Percentiles rank a stretch among this genome's conserved stretches.
Evolutionary conservation across 2,113 vertebrate genomes (phyloP).

Genomic region (Sisor rabdophorus): DNA sequence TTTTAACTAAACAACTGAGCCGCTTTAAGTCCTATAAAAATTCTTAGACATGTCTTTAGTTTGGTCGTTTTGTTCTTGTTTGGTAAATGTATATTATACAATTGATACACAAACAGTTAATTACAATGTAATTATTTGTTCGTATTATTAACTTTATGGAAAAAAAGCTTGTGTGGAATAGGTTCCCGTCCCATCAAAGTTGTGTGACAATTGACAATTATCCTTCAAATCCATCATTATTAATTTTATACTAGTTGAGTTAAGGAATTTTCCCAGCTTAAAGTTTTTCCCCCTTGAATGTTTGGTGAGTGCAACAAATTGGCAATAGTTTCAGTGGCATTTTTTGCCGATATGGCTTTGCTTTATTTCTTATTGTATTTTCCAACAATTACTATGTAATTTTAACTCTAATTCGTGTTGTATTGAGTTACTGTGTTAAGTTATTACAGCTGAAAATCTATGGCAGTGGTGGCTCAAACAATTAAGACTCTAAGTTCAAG

Average conservation of each 20-base stretch:
- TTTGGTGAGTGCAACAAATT: conserved; percentile 1
- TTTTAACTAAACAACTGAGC: background rate
- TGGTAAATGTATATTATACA: background rate
- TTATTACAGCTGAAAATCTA: background rate
- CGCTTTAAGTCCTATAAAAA: background rate
- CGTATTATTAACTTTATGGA: conserved; percentile 11
- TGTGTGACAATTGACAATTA: conserved; percentile 65
- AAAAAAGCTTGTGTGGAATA: background rate
- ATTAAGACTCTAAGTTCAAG: too few species aligned
- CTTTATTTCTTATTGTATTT: background rate
- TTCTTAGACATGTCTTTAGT: background rate
- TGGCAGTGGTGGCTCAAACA: too few species aligned
- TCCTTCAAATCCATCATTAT: conserved; percentile 59
- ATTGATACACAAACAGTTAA: background rate
- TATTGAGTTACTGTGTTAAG: background rate
- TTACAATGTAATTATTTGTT: conserved; percentile 5
- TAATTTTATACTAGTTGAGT: conserved; percentile 51
- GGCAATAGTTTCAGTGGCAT: conserved; percentile 9
- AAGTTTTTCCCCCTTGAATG: conserved; percentile 52
- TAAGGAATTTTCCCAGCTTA: conserved; percentile 55
- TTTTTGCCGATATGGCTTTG: conserved; percentile 24
- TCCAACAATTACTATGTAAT: background rate
- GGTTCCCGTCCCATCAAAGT: conserved; percentile 41
- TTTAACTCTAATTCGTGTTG: conserved; percentile 1
- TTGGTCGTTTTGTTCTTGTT: background rate